phyloP scores from a whole-genome alignment of 1,140 invertebrate species.

The Listronotus oregonensis region DNA sequence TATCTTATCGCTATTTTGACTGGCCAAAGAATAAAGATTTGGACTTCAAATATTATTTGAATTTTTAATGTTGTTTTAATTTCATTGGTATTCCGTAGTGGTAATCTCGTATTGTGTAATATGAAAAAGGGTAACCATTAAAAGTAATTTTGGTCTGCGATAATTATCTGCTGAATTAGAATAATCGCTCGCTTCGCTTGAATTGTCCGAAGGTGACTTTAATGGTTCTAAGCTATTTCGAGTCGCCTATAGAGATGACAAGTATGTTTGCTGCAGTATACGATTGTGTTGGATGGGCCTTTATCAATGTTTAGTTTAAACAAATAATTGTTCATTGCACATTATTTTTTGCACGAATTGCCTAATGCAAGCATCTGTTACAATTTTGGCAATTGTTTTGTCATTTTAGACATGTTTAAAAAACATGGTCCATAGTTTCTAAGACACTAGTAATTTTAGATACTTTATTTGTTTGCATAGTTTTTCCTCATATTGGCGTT shows the following conservation, averaged over 20 bases:
- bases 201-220: not conserved
- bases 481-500: constrained; percentile 13
- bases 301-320: not conserved
- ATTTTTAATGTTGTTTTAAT: no score
- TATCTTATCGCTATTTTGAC: no score
- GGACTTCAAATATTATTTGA: no score
- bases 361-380: constrained; percentile 4
- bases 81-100: not conserved
- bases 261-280: not conserved
- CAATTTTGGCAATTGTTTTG: constrained; percentile 9
- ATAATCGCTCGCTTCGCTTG: not conserved
- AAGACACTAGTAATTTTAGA: constrained; percentile 1
- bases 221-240: not conserved
- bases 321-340: constrained; percentile 4
- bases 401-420: not conserved
- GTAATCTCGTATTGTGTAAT: constrained; percentile 8
- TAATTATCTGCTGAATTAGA: not conserved
- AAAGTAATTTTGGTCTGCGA: constrained; percentile 7
- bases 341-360: not conserved
- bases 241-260: not conserved
- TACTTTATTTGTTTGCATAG: constrained; percentile 4
- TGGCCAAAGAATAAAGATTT: no score
- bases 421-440: constrained; percentile 11
- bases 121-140: not conserved
- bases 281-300: not conserved